A percentile compares a stretch with the other conserved stretches of the same genome.
Evolutionary conservation across 2,113 vertebrate genomes (phyloP).

Genomic region (Malurus alboscapulatus): DNA sequence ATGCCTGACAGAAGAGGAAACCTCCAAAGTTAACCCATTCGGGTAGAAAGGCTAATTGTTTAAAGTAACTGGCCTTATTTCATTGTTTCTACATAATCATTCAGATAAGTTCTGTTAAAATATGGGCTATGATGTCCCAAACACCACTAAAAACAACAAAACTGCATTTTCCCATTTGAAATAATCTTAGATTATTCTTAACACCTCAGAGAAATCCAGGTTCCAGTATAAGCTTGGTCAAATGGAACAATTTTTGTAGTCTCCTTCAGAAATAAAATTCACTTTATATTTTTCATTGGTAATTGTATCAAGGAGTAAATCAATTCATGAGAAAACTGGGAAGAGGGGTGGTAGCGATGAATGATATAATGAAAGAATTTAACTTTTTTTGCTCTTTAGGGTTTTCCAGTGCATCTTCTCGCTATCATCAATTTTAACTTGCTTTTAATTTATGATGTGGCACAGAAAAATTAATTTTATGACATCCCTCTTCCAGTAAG

Average conservation of each 20-base stretch:
- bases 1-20: background rate
- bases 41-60: background rate
- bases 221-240: background rate
- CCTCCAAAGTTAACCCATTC: background rate
- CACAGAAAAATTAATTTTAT: background rate
- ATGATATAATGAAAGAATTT: background rate
- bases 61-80: background rate
- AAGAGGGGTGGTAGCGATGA: fast-evolving
- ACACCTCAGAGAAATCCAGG: background rate
- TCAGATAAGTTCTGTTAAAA: background rate
- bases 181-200: background rate
- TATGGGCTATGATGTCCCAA: background rate
- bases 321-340: background rate
- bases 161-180: background rate
- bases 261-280: background rate
- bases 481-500: background rate
- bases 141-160: background rate
- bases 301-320: background rate
- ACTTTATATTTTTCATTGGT: background rate
- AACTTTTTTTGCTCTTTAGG: background rate
- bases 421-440: background rate
- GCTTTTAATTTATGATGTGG: background rate
- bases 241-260: background rate
- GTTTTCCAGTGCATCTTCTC: background rate
- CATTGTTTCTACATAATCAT: background rate